A percentile compares a stretch with the other conserved stretches of the same genome.
These are phyloP conservation scores for Cirrhinus molitorella DNA, from an alignment of 2,797 vertebrate species.

Conservation along the genomic window DNA sequence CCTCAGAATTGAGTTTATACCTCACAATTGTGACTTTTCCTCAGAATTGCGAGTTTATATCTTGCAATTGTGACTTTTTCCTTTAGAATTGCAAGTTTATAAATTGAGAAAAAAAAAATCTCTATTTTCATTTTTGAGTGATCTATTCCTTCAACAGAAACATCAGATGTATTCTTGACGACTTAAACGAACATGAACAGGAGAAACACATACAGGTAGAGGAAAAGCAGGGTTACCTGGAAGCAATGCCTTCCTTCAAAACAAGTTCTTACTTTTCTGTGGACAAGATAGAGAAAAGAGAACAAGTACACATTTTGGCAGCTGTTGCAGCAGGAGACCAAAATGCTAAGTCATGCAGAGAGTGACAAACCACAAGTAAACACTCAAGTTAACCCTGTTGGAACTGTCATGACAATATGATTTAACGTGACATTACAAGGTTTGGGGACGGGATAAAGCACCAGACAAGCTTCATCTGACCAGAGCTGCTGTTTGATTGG, in stretches of 20 bases:
- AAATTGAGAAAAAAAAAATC: too few relatives aligned
- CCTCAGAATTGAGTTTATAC: too few relatives aligned
- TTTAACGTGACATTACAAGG: constrained; percentile 44
- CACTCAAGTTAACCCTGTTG: constrained; percentile 34
- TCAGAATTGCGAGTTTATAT: too few relatives aligned
- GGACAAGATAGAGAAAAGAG: constrained; percentile 63
- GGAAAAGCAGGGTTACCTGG: constrained; percentile 70
- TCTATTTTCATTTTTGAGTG: not conserved
- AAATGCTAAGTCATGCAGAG: constrained; percentile 45
- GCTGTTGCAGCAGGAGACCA: constrained; percentile 24
- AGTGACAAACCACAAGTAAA: constrained; percentile 30
- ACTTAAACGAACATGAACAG: constrained; percentile 12
- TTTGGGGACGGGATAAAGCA: constrained; percentile 34
- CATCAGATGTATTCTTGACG: not conserved
- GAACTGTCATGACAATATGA: not conserved
- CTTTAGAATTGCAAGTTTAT: too few relatives aligned
- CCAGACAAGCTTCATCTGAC: constrained; percentile 51
- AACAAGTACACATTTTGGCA: constrained; percentile 47
- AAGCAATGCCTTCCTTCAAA: constrained; percentile 75
- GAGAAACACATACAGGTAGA: constrained; percentile 12
- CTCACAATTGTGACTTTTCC: too few relatives aligned
- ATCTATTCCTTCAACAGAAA: not conserved
- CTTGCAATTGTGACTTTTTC: too few relatives aligned
- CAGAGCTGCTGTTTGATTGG: constrained; percentile 52
- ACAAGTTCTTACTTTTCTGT: constrained; percentile 85